Evolutionary conservation across 2,797 vertebrate species (phyloP), one percentile per base, ranked within the genome.

Genomic region (Hyperoplus immaculatus): DNA sequence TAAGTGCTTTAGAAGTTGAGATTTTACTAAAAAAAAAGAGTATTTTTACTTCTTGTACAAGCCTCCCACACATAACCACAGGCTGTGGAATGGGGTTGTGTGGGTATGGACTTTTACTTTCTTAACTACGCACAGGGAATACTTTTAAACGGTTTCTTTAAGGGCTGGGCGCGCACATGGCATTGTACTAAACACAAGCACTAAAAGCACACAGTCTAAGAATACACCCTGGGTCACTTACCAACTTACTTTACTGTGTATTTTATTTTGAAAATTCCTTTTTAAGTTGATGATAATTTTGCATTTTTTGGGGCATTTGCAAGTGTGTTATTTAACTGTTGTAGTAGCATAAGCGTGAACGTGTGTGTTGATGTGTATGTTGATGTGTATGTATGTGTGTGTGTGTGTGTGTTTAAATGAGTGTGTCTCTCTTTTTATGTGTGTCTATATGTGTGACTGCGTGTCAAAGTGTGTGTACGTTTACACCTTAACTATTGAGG

Each of bases 51-150:
- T 66, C 71, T 59, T 13, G 56, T 71, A 85, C 76, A 70, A 86
- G 82, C 89, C 83, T 90, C 93, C 86, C 81, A 89, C 89, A 60
- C 86, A 63, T 87, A 91, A 92, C 94, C 94, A 90, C 94, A 94
- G 80, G 78, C 87, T 79, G 71, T 85, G 87, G 87, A 85, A 72
- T 83, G 80, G 80, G 70, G 36, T 63, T 72, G 29, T 87, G 84
- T 59, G 85, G 87, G 60, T 15, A 67, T 29, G 61, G 62, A 61
- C 78, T 79, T 72, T 72, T 65, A 54, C 65, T 80, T 78, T 83
- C 83, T 84, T 75, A 29, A 83, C 78, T 64, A 63, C 0, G 62
- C 74, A 65, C 82, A 81, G 68, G 79, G 78, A 85, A 63, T 39
- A 72, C 64, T 87, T 82, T 16, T 46, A 70, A 82, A 53, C 36